These are phyloP conservation scores for Aphodius sticticus DNA, from an alignment of 2,888 invertebrate species.

Conservation along the genomic window DNA sequence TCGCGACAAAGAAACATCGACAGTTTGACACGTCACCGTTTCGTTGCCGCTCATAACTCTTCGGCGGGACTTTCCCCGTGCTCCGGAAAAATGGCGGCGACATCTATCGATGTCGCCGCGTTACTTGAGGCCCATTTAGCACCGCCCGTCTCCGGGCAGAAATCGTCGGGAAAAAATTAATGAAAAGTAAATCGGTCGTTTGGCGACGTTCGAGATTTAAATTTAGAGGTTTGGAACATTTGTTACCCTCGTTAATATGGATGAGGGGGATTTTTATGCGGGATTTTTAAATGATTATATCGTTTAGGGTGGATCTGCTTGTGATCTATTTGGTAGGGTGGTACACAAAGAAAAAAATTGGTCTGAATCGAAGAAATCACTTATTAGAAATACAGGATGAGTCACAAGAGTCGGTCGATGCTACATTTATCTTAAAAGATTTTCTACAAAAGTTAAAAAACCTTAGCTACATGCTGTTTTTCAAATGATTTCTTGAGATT, in stretches of 20 bases:
- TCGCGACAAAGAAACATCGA: not conserved
- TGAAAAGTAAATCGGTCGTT: not conserved
- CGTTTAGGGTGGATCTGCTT: not conserved
- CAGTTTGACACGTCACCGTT: not conserved
- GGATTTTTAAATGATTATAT: not conserved
- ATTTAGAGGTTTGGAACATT: not conserved
- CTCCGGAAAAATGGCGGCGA: not conserved
- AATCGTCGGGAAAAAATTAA: not conserved
- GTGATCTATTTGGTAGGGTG: not conserved
- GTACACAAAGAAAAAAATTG: not conserved
- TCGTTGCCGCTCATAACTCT: not conserved
- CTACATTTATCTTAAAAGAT: too few relatives aligned
- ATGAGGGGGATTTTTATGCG: not conserved
- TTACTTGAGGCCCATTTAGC: not conserved
- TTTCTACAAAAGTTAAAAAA: too few relatives aligned
- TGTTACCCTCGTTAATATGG: not conserved
- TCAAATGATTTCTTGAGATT: too few relatives aligned
- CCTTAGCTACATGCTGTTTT: too few relatives aligned
- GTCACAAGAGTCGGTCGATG: too few relatives aligned
- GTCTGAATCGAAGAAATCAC: too few relatives aligned
- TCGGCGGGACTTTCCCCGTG: not conserved
- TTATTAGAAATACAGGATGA: too few relatives aligned
- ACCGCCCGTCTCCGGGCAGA: not conserved
- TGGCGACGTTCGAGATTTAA: not conserved
- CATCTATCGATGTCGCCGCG: not conserved